These are phyloP conservation scores for Drosophila rellima DNA, from an alignment of 2,888 invertebrate genomes.

Conservation along the genomic window DNA sequence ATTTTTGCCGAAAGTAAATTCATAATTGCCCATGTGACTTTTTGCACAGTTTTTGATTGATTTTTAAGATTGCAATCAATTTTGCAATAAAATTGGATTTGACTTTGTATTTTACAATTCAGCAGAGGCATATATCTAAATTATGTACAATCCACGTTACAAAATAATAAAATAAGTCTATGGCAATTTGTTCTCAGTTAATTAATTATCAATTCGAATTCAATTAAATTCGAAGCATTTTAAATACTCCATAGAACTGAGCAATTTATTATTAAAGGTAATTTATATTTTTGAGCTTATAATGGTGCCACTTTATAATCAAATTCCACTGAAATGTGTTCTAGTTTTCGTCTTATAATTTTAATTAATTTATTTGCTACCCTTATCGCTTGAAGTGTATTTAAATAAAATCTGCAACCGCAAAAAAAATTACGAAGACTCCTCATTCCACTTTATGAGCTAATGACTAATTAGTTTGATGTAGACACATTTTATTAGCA, in stretches of 20 bases:
- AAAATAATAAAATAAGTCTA: neutral
- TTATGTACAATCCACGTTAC: neutral
- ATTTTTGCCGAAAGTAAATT: neutral
- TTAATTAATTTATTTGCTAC: neutral
- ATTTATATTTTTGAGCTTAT: neutral
- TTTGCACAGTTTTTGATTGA: neutral
- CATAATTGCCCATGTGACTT: neutral
- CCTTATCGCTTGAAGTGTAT: constrained; percentile 1
- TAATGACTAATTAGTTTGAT: constrained; percentile 59
- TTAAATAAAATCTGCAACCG: constrained; percentile 11
- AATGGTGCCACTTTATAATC: neutral
- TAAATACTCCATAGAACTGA: no score
- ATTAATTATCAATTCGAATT: neutral
- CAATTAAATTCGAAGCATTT: neutral
- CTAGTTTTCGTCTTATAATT: neutral
- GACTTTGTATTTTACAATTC: neutral
- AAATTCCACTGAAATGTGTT: neutral
- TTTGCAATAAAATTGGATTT: neutral
- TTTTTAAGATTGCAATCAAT: neutral
- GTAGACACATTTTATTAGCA: constrained; percentile 59
- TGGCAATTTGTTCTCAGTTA: neutral
- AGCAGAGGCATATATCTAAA: neutral
- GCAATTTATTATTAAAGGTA: neutral
- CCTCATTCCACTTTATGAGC: constrained; percentile 24
- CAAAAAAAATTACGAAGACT: constrained; percentile 5